These are phyloP conservation scores for Lamellibrachia luymesi DNA, from an alignment of 1,140 invertebrate genomes.

Conservation along the genomic window DNA sequence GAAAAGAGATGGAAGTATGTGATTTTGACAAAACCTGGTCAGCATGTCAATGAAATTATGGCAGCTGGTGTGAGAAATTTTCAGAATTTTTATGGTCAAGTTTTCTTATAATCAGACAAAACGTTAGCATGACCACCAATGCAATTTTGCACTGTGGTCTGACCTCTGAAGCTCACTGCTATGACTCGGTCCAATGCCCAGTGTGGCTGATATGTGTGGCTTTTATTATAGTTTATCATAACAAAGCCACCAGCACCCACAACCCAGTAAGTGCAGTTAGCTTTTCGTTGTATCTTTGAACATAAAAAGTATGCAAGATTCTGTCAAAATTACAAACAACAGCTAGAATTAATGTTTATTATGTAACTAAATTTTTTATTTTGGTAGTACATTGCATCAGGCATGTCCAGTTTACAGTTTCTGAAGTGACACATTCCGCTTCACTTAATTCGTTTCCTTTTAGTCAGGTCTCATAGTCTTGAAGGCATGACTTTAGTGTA, in stretches of 20 bases:
- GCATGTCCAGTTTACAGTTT: no score
- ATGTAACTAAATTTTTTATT: no score
- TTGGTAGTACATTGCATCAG: no score
- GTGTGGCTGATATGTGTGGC: neutral
- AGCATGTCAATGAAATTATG: no score
- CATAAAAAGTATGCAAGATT: neutral
- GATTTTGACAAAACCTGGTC: no score
- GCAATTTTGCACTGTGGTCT: no score
- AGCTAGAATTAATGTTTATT: neutral
- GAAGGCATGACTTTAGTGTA: neutral
- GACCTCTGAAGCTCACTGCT: no score
- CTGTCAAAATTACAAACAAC: neutral
- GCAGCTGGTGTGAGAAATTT: no score
- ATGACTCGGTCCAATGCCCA: neutral
- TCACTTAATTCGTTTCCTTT: neutral
- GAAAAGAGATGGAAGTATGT: no score
- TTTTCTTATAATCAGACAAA: no score
- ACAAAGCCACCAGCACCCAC: neutral
- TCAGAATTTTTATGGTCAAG: no score
- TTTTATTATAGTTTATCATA: neutral
- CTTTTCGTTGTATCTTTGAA: neutral
- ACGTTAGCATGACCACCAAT: no score
- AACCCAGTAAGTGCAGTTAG: neutral
- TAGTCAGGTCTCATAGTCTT: neutral
- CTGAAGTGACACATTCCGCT: neutral